Conservation (phyloP, 2,113 vertebrate genomes). For the Hippocampus abdominalis region DNA sequence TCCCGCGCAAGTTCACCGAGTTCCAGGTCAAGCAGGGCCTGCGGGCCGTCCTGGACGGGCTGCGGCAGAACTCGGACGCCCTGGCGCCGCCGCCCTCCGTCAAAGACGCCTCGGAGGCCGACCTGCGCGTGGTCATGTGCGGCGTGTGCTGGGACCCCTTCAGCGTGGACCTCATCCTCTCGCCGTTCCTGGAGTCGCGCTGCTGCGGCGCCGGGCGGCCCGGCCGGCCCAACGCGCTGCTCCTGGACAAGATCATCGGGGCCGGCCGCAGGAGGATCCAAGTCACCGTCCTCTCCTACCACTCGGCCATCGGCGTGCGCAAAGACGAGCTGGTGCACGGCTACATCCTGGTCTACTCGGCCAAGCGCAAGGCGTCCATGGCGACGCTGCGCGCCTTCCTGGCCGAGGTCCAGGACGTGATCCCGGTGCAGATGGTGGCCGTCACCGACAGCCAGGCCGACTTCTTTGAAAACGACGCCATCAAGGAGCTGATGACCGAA, state of each 20-base stretch:
- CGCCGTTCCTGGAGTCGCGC: constrained; percentile 95
- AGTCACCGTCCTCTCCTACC: constrained; percentile 93
- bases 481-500: constrained; percentile 98
- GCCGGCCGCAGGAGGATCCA: constrained; percentile 91
- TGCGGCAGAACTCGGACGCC: constrained; percentile 92
- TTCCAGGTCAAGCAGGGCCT: constrained; percentile 94
- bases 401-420: constrained; percentile 94
- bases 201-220: constrained; percentile 93
- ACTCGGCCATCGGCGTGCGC: constrained; percentile 93
- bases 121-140: constrained; percentile 96
- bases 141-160: constrained; percentile 99
- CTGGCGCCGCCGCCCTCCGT: constrained; percentile 87
- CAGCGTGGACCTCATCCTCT: constrained; percentile 96
- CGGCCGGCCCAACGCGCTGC: constrained; percentile 91
- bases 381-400: constrained; percentile 95
- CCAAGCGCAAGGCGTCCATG: constrained; percentile 95
- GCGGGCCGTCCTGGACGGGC: constrained; percentile 86
- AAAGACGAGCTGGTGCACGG: constrained; percentile 98
- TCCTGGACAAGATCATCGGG: constrained; percentile 97
- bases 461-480: constrained; percentile 96
- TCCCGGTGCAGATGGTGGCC: constrained; percentile 96
- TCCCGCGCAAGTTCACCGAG: constrained; percentile 95
- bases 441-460: constrained; percentile 98
- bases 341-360: constrained; percentile 96
- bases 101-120: constrained; percentile 94